A percentile compares a stretch with the other conserved stretches of the same genome.
These are phyloP conservation scores for Philopotamus ludificatus DNA, from an alignment of 1,140 invertebrate species.

Conservation along the genomic window DNA sequence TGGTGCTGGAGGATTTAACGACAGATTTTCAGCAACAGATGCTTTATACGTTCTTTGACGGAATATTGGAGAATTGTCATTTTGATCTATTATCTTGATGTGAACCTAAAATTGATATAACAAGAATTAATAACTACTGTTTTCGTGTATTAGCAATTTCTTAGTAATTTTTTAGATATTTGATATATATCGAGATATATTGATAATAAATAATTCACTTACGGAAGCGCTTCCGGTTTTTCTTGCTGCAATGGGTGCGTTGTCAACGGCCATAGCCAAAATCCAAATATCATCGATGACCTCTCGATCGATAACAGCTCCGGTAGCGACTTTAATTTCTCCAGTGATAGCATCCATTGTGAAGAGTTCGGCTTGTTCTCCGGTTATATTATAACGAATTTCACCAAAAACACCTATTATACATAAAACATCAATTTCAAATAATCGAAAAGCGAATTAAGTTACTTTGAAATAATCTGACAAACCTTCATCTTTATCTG, in stretches of 20 bases:
- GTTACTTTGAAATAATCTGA: neutral
- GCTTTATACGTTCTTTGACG: conserved; percentile 71
- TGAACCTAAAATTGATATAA: conserved; percentile 56
- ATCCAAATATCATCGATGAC: conserved; percentile 67
- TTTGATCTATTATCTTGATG: conserved; percentile 78
- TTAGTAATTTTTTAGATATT: neutral
- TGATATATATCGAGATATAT: neutral
- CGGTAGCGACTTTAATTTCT: conserved; percentile 72
- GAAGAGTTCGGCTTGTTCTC: conserved; percentile 69
- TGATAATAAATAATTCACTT: conserved; percentile 43
- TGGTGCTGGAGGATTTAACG: conserved; percentile 71
- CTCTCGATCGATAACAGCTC: conserved; percentile 79
- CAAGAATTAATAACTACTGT: neutral
- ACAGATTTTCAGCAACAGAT: conserved; percentile 79
- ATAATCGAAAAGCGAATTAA: neutral
- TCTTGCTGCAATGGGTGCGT: conserved; percentile 66
- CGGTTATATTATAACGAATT: conserved; percentile 75
- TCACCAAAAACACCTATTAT: conserved; percentile 63
- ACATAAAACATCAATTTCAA: conserved; percentile 1
- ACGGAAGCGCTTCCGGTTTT: conserved; percentile 72
- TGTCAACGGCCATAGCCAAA: conserved; percentile 77
- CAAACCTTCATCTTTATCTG: conserved; percentile 70
- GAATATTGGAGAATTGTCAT: conserved; percentile 82
- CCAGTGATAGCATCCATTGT: conserved; percentile 71
- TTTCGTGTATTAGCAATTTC: neutral